A percentile compares a stretch with the other conserved stretches of the same genome.
Evolutionary conservation across 2,113 vertebrate genomes (phyloP).

Genomic region (Reinhardtius hippoglossoides): DNA sequence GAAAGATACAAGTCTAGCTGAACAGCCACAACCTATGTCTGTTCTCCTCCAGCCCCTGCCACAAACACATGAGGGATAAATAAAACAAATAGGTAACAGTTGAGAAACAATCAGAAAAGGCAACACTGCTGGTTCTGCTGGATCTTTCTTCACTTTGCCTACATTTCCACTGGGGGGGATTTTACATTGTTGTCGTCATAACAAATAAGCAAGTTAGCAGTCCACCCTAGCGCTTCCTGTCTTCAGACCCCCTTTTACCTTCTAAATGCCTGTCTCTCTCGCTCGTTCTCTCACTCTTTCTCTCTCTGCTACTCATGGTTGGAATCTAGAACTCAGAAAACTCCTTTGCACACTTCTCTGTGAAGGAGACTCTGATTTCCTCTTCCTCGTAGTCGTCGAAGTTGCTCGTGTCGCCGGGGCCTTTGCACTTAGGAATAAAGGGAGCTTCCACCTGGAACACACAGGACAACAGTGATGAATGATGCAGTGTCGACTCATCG

Average conservation of each 20-base stretch:
- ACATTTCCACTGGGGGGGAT: slow-evolving; percentile 56
- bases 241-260: slow-evolving; percentile 60
- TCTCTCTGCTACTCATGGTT: slow-evolving; percentile 64
- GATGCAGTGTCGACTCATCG: not conserved
- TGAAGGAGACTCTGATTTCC: slow-evolving; percentile 92
- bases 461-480: slow-evolving; percentile 7
- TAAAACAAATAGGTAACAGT: slow-evolving; percentile 78
- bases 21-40: slow-evolving; percentile 60
- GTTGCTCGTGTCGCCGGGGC: slow-evolving; percentile 94
- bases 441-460: slow-evolving; percentile 89
- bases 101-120: slow-evolving; percentile 83
- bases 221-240: slow-evolving; percentile 71
- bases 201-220: slow-evolving; percentile 80
- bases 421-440: slow-evolving; percentile 96
- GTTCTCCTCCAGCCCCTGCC: slow-evolving; percentile 66
- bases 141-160: slow-evolving; percentile 69
- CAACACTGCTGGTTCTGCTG: slow-evolving; percentile 86
- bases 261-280: slow-evolving; percentile 64
- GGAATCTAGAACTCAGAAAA: slow-evolving; percentile 91
- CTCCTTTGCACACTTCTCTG: slow-evolving; percentile 94
- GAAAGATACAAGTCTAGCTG: slow-evolving; percentile 67
- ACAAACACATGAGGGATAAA: slow-evolving; percentile 75
- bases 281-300: slow-evolving; percentile 7
- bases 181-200: slow-evolving; percentile 78
- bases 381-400: slow-evolving; percentile 96